phyloP scores from a whole-genome alignment of 1,140 invertebrate genomes.

The Papilio polytes region DNA sequence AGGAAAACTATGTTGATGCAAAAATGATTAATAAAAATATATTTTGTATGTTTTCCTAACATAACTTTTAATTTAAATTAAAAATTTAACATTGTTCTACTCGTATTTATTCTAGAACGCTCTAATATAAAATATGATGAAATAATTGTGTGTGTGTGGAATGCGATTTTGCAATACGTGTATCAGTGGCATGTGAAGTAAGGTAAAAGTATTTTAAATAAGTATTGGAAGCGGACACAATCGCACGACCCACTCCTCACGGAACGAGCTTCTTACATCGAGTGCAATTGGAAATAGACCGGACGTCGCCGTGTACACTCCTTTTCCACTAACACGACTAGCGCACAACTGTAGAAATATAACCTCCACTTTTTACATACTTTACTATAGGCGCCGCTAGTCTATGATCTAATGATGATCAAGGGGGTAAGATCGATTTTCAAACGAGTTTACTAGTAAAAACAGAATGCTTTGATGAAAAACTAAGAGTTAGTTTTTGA shows the following conservation, averaged over 20 bases:
- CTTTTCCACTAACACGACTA: not conserved
- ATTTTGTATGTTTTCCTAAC: too few relatives aligned
- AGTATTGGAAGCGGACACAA: not conserved
- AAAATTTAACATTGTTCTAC: not conserved
- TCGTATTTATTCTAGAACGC: not conserved
- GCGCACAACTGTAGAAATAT: not conserved
- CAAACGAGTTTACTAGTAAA: too few relatives aligned
- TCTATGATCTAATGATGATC: too few relatives aligned
- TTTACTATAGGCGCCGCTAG: too few relatives aligned
- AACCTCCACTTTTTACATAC: not conserved
- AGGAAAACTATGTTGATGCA: too few relatives aligned
- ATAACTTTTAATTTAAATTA: too few relatives aligned
- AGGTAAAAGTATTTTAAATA: constrained; percentile 6
- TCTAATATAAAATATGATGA: not conserved
- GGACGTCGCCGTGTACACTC: not conserved
- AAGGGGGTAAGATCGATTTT: too few relatives aligned
- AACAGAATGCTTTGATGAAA: too few relatives aligned
- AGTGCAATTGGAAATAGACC: constrained; percentile 25
- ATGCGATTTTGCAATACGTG: not conserved
- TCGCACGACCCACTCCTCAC: not conserved
- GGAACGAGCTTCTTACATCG: not conserved
- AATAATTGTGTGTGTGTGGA: too few relatives aligned
- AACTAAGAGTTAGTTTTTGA: too few relatives aligned
- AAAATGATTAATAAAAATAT: too few relatives aligned
- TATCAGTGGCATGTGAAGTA: not conserved